These are phyloP conservation scores for Cyprinodon diabolis DNA, from an alignment of 2,797 vertebrate species.

Conservation along the genomic window DNA sequence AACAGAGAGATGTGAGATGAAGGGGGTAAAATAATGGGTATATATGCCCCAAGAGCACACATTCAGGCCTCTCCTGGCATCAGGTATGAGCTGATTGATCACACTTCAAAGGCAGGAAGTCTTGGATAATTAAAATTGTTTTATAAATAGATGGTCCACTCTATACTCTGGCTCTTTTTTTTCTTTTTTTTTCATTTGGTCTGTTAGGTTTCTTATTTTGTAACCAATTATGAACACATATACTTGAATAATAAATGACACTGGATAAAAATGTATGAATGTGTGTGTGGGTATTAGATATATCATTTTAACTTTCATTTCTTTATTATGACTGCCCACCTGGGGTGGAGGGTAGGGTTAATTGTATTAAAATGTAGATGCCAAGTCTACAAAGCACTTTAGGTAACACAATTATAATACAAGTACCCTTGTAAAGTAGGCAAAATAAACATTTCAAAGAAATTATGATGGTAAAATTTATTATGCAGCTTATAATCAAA, in stretches of 20 bases:
- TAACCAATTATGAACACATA: not conserved
- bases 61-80: conserved; percentile 65
- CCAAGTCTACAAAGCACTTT: not conserved
- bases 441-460: not conserved
- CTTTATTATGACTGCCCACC: too few relatives aligned
- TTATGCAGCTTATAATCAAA: not conserved
- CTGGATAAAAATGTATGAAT: not conserved
- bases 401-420: not conserved
- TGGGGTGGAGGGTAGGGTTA: too few relatives aligned
- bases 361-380: too few relatives aligned
- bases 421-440: not conserved
- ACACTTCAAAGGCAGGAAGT: conserved; percentile 77
- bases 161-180: conserved; percentile 43
- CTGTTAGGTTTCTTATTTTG: conserved; percentile 4
- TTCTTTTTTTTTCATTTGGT: too few relatives aligned
- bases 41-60: conserved; percentile 54
- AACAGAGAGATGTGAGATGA: conserved; percentile 22
- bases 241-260: not conserved
- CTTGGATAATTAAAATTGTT: conserved; percentile 72
- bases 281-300: too few relatives aligned
- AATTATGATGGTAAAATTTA: not conserved
- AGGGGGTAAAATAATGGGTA: conserved; percentile 26
- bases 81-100: conserved; percentile 79
- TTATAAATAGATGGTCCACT: conserved; percentile 73
- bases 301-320: too few relatives aligned